A percentile compares a stretch with the other conserved stretches of the same genome.
Evolutionary conservation across 1,140 invertebrate species (phyloP).

Genomic region (Patella vulgata): DNA sequence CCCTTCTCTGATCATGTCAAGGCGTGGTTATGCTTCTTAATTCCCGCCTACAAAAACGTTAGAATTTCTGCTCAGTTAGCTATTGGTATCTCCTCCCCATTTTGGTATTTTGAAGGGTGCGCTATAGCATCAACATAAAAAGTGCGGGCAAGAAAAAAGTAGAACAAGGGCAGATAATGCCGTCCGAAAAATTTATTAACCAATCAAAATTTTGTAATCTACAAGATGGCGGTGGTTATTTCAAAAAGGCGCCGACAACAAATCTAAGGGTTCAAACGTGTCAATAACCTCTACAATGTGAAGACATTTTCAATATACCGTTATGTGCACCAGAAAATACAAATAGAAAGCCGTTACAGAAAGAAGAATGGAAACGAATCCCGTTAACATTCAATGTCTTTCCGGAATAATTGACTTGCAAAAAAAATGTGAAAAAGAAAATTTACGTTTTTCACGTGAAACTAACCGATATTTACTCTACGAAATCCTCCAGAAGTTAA

Average conservation of each 20-base stretch:
- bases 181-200: too few species aligned
- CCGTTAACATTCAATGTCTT: conserved; percentile 47
- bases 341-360: not conserved
- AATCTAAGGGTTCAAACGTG: not conserved
- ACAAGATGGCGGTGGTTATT: conserved; percentile 8
- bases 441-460: conserved; percentile 51
- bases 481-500: conserved; percentile 52
- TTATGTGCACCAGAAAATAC: not conserved
- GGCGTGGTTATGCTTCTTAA: too few species aligned
- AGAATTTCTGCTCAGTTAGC: too few species aligned
- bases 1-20: too few species aligned
- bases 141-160: too few species aligned
- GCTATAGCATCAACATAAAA: too few species aligned
- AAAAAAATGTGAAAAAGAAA: conserved; percentile 37
- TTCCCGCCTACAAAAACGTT: too few species aligned
- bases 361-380: conserved; percentile 1
- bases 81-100: too few species aligned
- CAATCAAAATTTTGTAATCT: not conserved
- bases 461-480: conserved; percentile 56
- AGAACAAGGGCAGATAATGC: too few species aligned
- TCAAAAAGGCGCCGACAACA: conserved; percentile 8
- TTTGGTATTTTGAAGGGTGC: too few species aligned
- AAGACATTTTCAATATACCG: not conserved
- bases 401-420: conserved; percentile 51
- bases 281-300: not conserved